These are phyloP conservation scores for Aplysia californica DNA, from an alignment of 1,140 invertebrate genomes.

Conservation along the genomic window DNA sequence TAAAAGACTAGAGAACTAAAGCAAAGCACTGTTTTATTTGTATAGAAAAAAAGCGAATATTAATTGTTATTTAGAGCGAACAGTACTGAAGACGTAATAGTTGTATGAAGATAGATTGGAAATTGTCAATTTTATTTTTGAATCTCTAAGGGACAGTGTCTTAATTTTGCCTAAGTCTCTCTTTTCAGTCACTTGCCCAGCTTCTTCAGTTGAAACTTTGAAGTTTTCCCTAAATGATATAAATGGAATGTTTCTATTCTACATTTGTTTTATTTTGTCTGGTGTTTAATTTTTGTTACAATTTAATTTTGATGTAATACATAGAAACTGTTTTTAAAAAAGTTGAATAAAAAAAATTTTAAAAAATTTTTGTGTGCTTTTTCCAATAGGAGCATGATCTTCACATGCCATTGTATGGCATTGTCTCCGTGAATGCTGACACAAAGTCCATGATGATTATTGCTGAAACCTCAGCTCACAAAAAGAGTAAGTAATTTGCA, in stretches of 20 bases:
- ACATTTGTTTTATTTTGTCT: not conserved
- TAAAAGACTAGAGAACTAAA: too few relatives aligned
- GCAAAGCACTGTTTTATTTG: too few relatives aligned
- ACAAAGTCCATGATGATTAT: slow-evolving; percentile 15
- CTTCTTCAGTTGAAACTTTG: not conserved
- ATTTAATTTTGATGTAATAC: not conserved
- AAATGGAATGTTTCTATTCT: not conserved
- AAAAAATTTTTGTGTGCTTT: not conserved
- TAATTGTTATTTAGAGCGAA: too few relatives aligned
- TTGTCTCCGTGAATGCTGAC: slow-evolving; percentile 11
- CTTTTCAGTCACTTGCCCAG: too few relatives aligned
- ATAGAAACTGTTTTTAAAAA: not conserved
- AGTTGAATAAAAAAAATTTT: not conserved
- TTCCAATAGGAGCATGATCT: slow-evolving; percentile 25
- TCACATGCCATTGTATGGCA: slow-evolving; percentile 26
- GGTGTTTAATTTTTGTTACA: not conserved
- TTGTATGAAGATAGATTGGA: too few relatives aligned
- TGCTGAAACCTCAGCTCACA: not conserved
- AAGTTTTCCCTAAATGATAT: not conserved
- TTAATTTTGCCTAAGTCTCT: too few relatives aligned
- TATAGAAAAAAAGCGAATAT: too few relatives aligned
- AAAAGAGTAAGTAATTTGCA: slow-evolving; percentile 24
- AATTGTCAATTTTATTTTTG: too few relatives aligned
- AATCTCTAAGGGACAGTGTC: too few relatives aligned
- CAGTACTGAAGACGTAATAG: too few relatives aligned